These are phyloP conservation scores for Hippopotamyrus pictus DNA, from an alignment of 2,797 vertebrate species.

Conservation along the genomic window DNA sequence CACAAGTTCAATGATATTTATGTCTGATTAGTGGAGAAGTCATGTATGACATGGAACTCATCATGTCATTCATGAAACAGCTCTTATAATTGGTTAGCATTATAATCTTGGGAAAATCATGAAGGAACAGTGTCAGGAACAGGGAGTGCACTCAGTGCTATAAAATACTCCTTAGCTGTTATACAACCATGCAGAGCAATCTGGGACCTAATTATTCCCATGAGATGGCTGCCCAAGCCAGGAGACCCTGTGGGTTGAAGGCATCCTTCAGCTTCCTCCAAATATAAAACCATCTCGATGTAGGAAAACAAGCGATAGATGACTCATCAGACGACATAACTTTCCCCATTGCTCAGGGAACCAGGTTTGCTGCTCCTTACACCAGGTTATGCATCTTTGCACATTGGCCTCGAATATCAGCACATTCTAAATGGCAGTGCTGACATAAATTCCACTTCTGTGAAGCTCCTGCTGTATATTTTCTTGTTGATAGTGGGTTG, in stretches of 20 bases:
- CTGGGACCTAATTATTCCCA: neutral
- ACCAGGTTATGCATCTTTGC: neutral
- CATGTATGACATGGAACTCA: neutral
- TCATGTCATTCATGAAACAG: neutral
- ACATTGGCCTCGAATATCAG: neutral
- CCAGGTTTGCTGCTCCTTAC: neutral
- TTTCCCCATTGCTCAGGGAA: neutral
- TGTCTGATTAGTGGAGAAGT: neutral
- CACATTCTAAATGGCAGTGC: neutral
- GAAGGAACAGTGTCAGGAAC: neutral
- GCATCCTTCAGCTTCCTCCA: neutral
- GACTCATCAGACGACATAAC: neutral
- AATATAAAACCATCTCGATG: slow-evolving; percentile 2
- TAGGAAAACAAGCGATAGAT: neutral
- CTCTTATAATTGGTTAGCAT: neutral
- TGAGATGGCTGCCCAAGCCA: neutral
- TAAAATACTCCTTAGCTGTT: neutral
- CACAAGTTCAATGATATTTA: neutral
- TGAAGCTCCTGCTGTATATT: neutral
- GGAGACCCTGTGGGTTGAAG: neutral
- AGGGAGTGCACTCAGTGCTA: neutral
- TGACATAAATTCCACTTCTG: neutral
- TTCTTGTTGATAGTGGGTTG: neutral
- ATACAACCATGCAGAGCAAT: slow-evolving; percentile 4
- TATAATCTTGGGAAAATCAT: slow-evolving; percentile 4